Evolutionary conservation across 2,888 invertebrate species (phyloP).

Genomic region (Pterobdella sp.): DNA sequence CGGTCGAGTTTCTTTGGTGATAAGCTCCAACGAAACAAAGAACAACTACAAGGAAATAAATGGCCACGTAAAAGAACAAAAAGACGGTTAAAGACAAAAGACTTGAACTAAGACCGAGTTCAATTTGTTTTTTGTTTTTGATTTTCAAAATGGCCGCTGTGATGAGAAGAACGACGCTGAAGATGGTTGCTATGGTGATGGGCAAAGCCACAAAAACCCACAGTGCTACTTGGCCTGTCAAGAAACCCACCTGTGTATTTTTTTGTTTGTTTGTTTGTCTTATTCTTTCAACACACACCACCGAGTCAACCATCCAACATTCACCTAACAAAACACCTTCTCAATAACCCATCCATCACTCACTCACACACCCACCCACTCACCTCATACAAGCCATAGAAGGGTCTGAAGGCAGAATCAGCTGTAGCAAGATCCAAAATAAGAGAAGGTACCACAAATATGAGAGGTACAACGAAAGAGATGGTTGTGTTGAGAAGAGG

Average conservation of each 20-base stretch:
- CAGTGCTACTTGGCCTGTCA: constrained; percentile 24
- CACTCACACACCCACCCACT: constrained; percentile 57
- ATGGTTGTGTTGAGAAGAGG: constrained; percentile 44
- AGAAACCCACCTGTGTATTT: constrained; percentile 14
- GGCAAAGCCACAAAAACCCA: constrained; percentile 24
- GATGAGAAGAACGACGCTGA: constrained; percentile 15
- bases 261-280: not conserved
- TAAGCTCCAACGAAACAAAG: constrained; percentile 9
- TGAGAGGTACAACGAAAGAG: constrained; percentile 49
- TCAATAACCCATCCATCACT: constrained; percentile 44
- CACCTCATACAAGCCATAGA: constrained; percentile 52
- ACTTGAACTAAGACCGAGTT: not conserved
- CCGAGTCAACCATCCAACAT: too few relatives aligned
- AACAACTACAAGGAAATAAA: not conserved
- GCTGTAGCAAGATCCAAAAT: constrained; percentile 50
- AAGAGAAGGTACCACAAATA: constrained; percentile 45
- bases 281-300: not conserved
- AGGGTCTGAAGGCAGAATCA: constrained; percentile 46
- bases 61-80: not conserved
- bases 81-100: not conserved
- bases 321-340: too few relatives aligned
- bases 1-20: not conserved
- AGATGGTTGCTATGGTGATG: not conserved
- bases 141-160: constrained; percentile 5
- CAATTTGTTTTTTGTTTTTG: not conserved